These are phyloP conservation scores for Pyrrhia umbra DNA, from an alignment of 2,888 invertebrate species.

Conservation along the genomic window DNA sequence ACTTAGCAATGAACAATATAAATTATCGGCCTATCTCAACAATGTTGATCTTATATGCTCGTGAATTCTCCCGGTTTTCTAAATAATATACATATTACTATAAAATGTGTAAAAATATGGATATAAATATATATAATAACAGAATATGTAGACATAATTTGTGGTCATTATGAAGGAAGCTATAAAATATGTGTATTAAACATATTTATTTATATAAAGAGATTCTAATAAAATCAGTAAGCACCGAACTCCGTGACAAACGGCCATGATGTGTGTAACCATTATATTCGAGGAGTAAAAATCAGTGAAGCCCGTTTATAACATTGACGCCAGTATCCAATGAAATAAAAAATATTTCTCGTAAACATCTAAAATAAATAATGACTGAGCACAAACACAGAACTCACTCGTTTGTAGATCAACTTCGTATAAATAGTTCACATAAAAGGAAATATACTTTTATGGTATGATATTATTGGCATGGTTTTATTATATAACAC, in stretches of 20 bases:
- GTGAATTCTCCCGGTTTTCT: neutral
- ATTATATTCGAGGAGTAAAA: constrained; percentile 31
- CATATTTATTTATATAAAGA: constrained; percentile 2
- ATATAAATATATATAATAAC: neutral
- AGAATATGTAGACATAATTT: neutral
- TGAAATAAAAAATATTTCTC: constrained; percentile 53
- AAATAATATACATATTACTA: neutral
- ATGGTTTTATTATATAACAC: constrained; percentile 48
- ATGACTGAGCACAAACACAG: constrained; percentile 46
- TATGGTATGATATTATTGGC: constrained; percentile 51
- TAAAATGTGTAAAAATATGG: too few species aligned
- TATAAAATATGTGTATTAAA: neutral
- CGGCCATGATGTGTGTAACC: constrained; percentile 19
- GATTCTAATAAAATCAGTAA: constrained; percentile 2
- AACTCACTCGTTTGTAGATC: constrained; percentile 42
- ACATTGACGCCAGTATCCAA: constrained; percentile 28
- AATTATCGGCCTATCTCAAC: constrained; percentile 16
- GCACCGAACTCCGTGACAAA: neutral
- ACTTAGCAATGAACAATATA: constrained; percentile 12
- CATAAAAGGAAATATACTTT: constrained; percentile 54
- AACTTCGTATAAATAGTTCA: constrained; percentile 49
- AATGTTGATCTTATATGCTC: neutral
- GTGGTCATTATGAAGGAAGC: neutral
- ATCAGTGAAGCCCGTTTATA: constrained; percentile 38
- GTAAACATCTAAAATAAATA: constrained; percentile 47